Evolutionary conservation across 2,113 vertebrate genomes (phyloP), one percentile per base, ranked within the genome.

Genomic region (Leiothrix lutea): DNA sequence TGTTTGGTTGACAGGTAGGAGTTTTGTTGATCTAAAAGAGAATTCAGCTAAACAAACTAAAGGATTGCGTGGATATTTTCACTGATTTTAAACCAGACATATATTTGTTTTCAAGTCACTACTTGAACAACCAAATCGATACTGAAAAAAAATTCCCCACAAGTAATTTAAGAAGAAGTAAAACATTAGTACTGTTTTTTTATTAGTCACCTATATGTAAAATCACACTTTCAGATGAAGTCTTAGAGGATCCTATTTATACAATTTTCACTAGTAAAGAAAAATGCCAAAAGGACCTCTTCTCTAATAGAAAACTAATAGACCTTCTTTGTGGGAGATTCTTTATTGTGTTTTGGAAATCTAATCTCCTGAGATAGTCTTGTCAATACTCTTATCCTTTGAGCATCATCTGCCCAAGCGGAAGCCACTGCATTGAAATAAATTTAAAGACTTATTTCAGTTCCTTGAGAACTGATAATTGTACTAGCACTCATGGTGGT

Each of bases 131-230:
- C 2, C 1, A 6, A 61, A 74, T 35, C 12, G 40, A 83, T 71
- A 65, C 1, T 42, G 21, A 36, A 51, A 44, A 74, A 60, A 44
- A 17, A 9, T 5, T 0, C 2, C 3, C 7, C 7, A 21, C 17
- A 36, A 53, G 3, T 14, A 24, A 83, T n/a, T 86, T 80, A 58
- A 80, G 15, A 16, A 80, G 29, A 86, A 77, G 7, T n/a, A 86
- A 86, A 44, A 6, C 7, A 64, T 57, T 31, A 48, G 1, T 19
- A 22, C 14, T 56, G 11, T 42, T 7, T 36, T 71, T 42, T 56
- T 50, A 36, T 64, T 26, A 36, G 17, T 35, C 21, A 64, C 2
- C 8, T 40, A 7, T 35, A 25, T 14, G 12, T n/a, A 69, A 42
- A 84, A 56, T 69, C 64, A 40, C 4, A 33, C 7, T 50, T 45